Base-by-base conservation (phyloP, 2,888 invertebrate genomes). In the Mythimna lalbum region DNA sequence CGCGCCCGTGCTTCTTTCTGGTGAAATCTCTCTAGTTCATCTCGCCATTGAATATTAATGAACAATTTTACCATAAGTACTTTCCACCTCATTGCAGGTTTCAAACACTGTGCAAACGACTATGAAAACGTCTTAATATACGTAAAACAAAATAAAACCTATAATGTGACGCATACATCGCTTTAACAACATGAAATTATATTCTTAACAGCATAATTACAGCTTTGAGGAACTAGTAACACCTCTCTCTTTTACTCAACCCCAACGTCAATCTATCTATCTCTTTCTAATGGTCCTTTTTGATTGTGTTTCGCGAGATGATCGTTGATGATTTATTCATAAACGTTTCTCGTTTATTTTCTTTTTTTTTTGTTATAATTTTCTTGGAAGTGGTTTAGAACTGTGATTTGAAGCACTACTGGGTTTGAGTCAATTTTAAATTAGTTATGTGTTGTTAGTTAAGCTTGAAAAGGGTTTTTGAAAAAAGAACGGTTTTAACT, bases 141-240 rank as follows among this genome's bases (percentile, higher is more conserved):
- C 81, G 59, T 80, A 78, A 85, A 86, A 84, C 78, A 86, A 86
- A 78, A 78, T 84, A 85, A 86, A 87, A 85, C 69, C 68, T 68
- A 87, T 90, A 90, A 93, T 88, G 90, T 92, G 92, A 89, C 89
- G 89, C 88, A 90, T 87, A 86, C 89, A 89, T 87, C 91, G 88
- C 89, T 87, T 89, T 88, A 90, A 89, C 90, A 91, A 91, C 90
- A 86, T 90, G 84, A 92, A 92, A 93, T 93, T 93, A 94, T 92
- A 90, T 88, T 90, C 88, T 89, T 90, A 93, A 94, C 93, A 91
- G 90, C 91, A 93, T 94, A 94, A 94, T 94, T 93, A 91, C 88
- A 90, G 84, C 88, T 90, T 85, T 73, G 70, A 87, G 85, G 84
- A 86, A 88, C 90, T 89, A 90, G 86, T 88, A 87, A 88, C 77